These are phyloP conservation scores for Branchipolynoe longqiensis DNA, from an alignment of 2,888 invertebrate genomes.

Conservation along the genomic window DNA sequence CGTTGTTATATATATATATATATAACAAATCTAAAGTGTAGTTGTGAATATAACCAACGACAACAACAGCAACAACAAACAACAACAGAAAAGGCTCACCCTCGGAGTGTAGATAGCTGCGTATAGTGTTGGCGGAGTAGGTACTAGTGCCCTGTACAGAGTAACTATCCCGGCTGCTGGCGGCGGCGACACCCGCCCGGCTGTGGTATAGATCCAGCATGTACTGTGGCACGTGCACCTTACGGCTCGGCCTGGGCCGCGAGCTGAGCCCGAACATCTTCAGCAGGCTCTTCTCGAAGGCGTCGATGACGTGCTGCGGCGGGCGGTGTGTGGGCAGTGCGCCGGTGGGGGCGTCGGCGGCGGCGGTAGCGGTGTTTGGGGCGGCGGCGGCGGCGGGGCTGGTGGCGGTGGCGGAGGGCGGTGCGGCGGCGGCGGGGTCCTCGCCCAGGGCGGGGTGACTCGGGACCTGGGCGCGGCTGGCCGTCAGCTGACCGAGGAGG, in stretches of 20 bases:
- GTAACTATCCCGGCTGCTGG: neutral
- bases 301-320: constrained; percentile 75
- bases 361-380: neutral
- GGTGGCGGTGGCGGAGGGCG: neutral
- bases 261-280: constrained; percentile 85
- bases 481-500: constrained; percentile 51
- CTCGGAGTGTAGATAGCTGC: constrained; percentile 51
- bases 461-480: constrained; percentile 4
- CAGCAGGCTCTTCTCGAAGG: constrained; percentile 85
- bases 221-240: constrained; percentile 88
- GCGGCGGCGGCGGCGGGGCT: neutral
- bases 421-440: neutral
- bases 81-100: constrained; percentile 44
- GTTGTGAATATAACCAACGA: no score
- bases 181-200: neutral
- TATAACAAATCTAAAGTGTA: neutral
- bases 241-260: constrained; percentile 83
- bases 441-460: neutral
- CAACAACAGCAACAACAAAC: no score
- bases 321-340: no score
- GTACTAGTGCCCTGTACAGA: constrained; percentile 21
- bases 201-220: constrained; percentile 89
- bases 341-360: constrained; percentile 60
- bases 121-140: constrained; percentile 48
- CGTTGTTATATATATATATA: no score